Evolutionary conservation across 2,797 vertebrate genomes (phyloP), one percentile per base, ranked within the genome.

Genomic region (Naso thynnoides): DNA sequence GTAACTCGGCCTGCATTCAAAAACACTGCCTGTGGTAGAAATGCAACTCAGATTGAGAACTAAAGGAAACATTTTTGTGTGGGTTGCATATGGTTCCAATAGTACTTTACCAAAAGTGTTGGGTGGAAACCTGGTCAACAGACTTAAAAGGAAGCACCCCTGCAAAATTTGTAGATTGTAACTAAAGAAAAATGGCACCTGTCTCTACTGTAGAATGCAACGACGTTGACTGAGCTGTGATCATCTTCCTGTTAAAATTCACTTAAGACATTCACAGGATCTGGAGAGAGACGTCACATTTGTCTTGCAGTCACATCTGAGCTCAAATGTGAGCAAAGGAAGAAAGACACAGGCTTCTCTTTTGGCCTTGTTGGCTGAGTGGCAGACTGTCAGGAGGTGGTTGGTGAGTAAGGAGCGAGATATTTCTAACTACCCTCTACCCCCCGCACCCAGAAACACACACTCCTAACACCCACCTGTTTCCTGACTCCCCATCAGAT

Each of bases 231-330:
- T 76, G 66, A 78, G 39, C 69, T 77, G 57, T 61, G 60, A 76
- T 86, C 41, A 64, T 49, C 73, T 82, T 57, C 70, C 66, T 79
- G 76, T 78, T 64, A 83, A 86, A 85, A 89, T 92, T 82, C 87
- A 88, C 81, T 90, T 92, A 86, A 86, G 65, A 83, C 86, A 84
- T 87, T 82, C 76, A 72, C 70, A 80, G 82, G 78, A 91, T 92
- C 81, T 72, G 70, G 79, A 77, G 78, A 84, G 83, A 84, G 89
- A 92, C 82, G 82, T 86, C 79, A 75, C 93, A 89, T 94, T 94
- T 93, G 89, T 89, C 86, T 90, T 93, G 92, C 92, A 93, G 93
- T 93, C 83, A 90, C 91, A 95, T 91, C 89, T 84, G 84, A 91
- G 89, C 88, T 81, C 86, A 84, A 87, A 89, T 88, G 84, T 73